Percentiles rank a stretch among this genome's conserved stretches.
phyloP scores from a whole-genome alignment of 1,140 invertebrate genomes.

The Coboldia fuscipes region DNA sequence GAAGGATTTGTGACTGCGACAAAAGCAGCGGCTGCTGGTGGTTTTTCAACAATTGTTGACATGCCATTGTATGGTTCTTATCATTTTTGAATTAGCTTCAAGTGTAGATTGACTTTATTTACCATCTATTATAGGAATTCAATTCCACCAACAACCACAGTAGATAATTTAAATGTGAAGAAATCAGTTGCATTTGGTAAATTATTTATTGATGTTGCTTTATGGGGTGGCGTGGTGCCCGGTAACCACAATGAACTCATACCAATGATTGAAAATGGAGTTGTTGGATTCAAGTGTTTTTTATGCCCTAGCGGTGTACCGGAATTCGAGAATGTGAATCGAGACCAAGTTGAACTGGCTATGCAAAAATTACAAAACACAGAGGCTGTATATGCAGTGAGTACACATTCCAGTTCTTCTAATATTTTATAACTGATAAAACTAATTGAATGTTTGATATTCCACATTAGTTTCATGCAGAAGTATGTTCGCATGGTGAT shows the following conservation, averaged over 20 bases:
- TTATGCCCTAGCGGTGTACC: conserved; percentile 38
- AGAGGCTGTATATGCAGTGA: conserved; percentile 32
- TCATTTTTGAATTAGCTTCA: conserved; percentile 4
- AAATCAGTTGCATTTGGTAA: conserved; percentile 30
- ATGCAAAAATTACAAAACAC: conserved; percentile 29
- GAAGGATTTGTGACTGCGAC: conserved; percentile 49
- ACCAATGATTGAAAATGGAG: conserved; percentile 35
- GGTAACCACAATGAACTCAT: conserved; percentile 36
- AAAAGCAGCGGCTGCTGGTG: conserved; percentile 43
- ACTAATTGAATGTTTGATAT: no score
- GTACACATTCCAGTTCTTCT: conserved; percentile 6
- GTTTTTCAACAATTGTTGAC: conserved; percentile 49
- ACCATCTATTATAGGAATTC: conserved; percentile 30
- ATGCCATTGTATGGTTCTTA: conserved; percentile 37
- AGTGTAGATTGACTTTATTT: background rate
- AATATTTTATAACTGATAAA: no score
- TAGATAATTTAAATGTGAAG: conserved; percentile 36
- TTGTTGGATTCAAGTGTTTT: conserved; percentile 54
- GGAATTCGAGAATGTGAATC: conserved; percentile 36
- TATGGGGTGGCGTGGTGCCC: conserved; percentile 50
- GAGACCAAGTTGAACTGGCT: conserved; percentile 28
- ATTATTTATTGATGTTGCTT: conserved; percentile 44
- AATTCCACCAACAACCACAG: conserved; percentile 41
- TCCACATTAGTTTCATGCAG: conserved; percentile 58
- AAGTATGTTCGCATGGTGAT: conserved; percentile 15